Percentiles rank a stretch among this genome's conserved stretches.
phyloP scores from a whole-genome alignment of 1,140 invertebrate species.

The Aphelenchoides avenae region DNA sequence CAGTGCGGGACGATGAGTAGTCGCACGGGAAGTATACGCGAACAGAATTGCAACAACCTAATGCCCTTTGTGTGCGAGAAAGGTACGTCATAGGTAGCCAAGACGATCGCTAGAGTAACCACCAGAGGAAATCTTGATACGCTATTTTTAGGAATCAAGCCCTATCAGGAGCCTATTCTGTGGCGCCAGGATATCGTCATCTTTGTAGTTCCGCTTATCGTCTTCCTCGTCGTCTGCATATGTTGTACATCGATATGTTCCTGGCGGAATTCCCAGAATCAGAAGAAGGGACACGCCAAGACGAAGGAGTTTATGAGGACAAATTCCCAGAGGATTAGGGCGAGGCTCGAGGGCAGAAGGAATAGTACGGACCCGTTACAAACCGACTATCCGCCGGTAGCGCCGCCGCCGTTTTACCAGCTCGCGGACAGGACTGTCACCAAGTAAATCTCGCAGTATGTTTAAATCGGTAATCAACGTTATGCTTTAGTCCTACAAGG shows the following conservation, averaged over 20 bases:
- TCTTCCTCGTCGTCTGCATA: slow-evolving; percentile 24
- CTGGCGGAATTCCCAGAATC: slow-evolving; percentile 38
- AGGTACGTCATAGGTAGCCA: slow-evolving; percentile 34
- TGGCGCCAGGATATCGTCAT: slow-evolving; percentile 48
- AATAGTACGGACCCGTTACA: neutral
- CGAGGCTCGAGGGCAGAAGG: neutral
- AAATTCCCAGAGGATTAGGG: slow-evolving; percentile 7
- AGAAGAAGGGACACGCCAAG: slow-evolving; percentile 26
- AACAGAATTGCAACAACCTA: slow-evolving; percentile 53
- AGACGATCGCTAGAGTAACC: too few relatives aligned
- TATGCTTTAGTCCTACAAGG: too few relatives aligned
- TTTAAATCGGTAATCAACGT: too few relatives aligned
- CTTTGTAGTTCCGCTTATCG: slow-evolving; percentile 28
- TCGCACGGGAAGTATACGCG: slow-evolving; percentile 39
- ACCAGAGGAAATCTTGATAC: slow-evolving; percentile 5
- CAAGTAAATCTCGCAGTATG: slow-evolving; percentile 4
- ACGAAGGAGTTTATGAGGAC: slow-evolving; percentile 31
- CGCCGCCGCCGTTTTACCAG: neutral
- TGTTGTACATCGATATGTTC: slow-evolving; percentile 39
- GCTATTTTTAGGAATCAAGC: slow-evolving; percentile 47
- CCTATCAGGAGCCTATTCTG: slow-evolving; percentile 53
- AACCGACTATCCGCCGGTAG: neutral
- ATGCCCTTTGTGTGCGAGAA: slow-evolving; percentile 57
- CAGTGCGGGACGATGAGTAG: slow-evolving; percentile 53
- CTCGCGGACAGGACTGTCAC: neutral